Evolutionary conservation across 2,888 invertebrate species (phyloP).

Genomic region (Leucophora obtusa): DNA sequence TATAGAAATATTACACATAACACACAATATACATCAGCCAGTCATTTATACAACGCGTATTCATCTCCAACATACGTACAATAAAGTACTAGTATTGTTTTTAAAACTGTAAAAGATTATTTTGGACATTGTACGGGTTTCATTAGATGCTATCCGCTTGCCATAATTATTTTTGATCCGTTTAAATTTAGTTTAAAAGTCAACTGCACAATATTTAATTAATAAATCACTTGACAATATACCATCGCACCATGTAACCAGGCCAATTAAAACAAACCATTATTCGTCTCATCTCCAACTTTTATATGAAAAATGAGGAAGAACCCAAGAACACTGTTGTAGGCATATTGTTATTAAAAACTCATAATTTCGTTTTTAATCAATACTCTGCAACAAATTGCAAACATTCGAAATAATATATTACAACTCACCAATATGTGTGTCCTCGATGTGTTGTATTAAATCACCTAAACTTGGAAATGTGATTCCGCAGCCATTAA

Average conservation of each 20-base stretch:
- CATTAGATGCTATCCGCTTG: conserved; percentile 31
- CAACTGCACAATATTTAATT: conserved; percentile 29
- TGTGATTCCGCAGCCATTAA: conserved; percentile 90
- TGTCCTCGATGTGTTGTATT: conserved; percentile 92
- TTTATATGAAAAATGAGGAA: conserved; percentile 22
- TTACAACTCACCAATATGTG: conserved; percentile 86
- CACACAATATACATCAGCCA: no score
- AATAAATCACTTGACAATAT: conserved; percentile 60
- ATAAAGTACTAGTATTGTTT: not conserved
- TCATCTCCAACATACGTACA: not conserved
- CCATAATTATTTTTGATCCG: conserved; percentile 10
- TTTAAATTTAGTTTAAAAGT: conserved; percentile 3
- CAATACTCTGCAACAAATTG: conserved; percentile 20
- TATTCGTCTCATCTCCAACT: not conserved
- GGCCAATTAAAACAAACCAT: not conserved
- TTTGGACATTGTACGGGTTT: conserved; percentile 53
- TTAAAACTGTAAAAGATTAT: conserved; percentile 39
- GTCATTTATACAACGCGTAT: not conserved
- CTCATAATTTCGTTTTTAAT: not conserved
- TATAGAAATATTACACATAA: not conserved
- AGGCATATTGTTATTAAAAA: not conserved
- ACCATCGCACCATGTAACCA: conserved; percentile 11
- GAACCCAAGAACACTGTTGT: not conserved
- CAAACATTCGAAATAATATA: not conserved
- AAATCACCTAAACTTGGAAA: conserved; percentile 89